Base-by-base conservation (phyloP, 2,113 vertebrate genomes). In the Melanostigma gelatinosum region DNA sequence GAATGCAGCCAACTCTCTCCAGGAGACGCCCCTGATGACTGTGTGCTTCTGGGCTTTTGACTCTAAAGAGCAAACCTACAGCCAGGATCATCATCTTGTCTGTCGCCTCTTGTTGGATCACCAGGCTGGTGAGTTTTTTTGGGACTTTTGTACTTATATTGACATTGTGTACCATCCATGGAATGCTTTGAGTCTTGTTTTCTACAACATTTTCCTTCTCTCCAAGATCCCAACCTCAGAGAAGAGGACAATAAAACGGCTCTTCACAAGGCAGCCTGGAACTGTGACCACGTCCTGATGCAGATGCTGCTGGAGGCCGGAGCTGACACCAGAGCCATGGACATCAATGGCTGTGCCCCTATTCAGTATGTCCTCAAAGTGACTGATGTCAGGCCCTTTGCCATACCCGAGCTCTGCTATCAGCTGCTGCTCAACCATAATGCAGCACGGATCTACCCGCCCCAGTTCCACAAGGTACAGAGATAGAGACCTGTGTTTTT, bases 181-280 rank as follows among this genome's bases (percentile, higher is more conserved):
- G 24, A 34, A 34, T 3, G 27, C 36, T 62, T 32, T 57, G 6
- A 1, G 9, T 0, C 60, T 0, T 29, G 1, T 71, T 71, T 61
- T 24, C 1, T 3, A 10, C 22, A 60, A 57, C 29, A 36, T 48
- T 50, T 9, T 2, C 11, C 12, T 10, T 76, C 22, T 65, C 18
- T 64, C 78, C 5, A 55, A 94, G 95, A 97, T 74, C 95, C 97
- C 22, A 96, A 98, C 1, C 68, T 95, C 60, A 93, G 94, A 0
- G 97, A 99, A 0, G 96, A 96, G 1, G 97, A 99, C 91, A 91
- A 96, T 66, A 98, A 98, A 77, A 96, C 97, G 0, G 96, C 97
- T 0, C 96, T 99, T 15, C 98, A 99, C 92, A 99, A 97, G 89
- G 98, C 98, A 0, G 96, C 97, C 77, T 99, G 98, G 98, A 99